Evolutionary conservation across 2,113 vertebrate genomes (phyloP), one percentile per base, ranked within the genome.

Genomic region (Cyprinodon variegatus): DNA sequence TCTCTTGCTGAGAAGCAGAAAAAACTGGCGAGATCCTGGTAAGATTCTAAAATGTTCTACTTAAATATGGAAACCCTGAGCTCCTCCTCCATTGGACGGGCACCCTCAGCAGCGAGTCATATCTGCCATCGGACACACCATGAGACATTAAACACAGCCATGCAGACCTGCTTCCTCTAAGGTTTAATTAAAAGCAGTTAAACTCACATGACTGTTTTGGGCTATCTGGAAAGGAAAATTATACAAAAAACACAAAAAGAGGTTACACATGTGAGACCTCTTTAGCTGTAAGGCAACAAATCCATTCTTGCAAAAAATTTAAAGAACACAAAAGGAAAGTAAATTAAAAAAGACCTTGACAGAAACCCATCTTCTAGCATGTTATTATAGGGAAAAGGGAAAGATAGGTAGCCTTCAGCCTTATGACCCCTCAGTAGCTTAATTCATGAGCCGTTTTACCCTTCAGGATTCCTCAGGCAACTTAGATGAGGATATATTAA

Each of bases 391-490:
- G 9, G 6, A n/a, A n/a, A n/a, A 9, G 17, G 50, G 50, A 57
- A 57, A 9, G 50, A 57, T 57, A 0, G 29, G 7, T 11, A 4
- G 67, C 74, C 66, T 79, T n/a, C 11, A 83, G 71, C 66, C 50
- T 39, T 11, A 1, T 69, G 70, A 81, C 53, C 71, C 38, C 17
- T 57, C 61, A 40, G 68, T 22, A 61, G 11, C 14, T 13, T 36
- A 57, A 76, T 68, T 62, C 41, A 79, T 71, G 39, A 72, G 41
- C 50, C 50, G n/a, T 57, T 57, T 57, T 57, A 20, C 15, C n/a
- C 37, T 72, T 48, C 59, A 60, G 6, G 3, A 48, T 70, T 46
- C 36, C 66, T 38, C 36, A 10, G 65, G 69, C 70, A 29, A 20
- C 17, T 29, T n/a, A 62, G 17, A 3, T 40, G n/a, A 48, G 17